Evolutionary conservation across 2,113 vertebrate species (phyloP).

Genomic region (Mungos mungo): DNA sequence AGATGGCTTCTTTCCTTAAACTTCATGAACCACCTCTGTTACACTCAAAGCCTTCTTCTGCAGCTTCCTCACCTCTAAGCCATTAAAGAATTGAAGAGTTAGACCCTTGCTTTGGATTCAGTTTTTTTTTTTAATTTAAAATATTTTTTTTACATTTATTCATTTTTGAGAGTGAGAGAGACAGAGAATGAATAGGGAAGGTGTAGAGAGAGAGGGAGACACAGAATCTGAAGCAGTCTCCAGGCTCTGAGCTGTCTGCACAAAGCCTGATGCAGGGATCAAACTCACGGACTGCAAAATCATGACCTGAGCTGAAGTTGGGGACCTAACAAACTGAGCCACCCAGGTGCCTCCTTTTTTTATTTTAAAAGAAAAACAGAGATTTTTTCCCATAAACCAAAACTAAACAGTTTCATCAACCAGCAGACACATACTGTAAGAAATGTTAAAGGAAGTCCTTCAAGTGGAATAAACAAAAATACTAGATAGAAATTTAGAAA

Average conservation of each 20-base stretch:
- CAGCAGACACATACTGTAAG: not conserved
- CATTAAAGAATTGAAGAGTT: not conserved
- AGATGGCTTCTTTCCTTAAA: not conserved
- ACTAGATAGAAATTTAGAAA: not conserved
- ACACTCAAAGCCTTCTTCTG: not conserved
- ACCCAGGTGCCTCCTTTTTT: no score
- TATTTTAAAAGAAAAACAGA: not conserved
- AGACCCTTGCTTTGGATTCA: not conserved
- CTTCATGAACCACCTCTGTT: not conserved
- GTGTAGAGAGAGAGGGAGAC: no score
- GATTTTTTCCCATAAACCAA: not conserved
- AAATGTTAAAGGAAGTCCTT: not conserved
- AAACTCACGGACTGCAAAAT: no score
- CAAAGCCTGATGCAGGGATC: no score
- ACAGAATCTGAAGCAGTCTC: no score
- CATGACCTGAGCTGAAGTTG: no score
- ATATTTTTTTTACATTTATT: not conserved
- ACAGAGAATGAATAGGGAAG: no score
- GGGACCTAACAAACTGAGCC: no score
- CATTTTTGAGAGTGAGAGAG: no score
- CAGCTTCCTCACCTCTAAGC: not conserved
- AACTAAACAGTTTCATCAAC: not conserved
- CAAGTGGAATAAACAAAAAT: not conserved
- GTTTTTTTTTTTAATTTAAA: not conserved
- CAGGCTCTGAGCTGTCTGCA: no score